A percentile compares a stretch with the other conserved stretches of the same genome.
phyloP scores from a whole-genome alignment of 2,888 invertebrate genomes.

The Taenaris catops region DNA sequence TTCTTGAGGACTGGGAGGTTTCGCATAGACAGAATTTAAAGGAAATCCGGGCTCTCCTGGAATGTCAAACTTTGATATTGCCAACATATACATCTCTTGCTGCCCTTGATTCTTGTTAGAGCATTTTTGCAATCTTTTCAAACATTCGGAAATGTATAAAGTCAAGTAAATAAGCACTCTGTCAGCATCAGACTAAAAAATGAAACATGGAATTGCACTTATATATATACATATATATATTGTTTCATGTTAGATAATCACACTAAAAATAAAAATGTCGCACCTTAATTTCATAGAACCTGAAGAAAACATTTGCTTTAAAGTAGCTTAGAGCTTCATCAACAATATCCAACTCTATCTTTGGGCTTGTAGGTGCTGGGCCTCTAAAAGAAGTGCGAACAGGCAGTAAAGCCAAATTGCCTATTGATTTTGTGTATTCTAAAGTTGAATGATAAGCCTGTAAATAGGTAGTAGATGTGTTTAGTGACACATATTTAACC shows the following conservation, averaged over 20 bases:
- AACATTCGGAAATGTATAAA: constrained; percentile 97
- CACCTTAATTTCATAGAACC: constrained; percentile 99
- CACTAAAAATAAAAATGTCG: constrained; percentile 3
- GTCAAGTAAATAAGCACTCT: constrained; percentile 98
- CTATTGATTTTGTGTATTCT: constrained; percentile 86
- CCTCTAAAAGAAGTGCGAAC: constrained; percentile 94
- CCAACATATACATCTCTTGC: constrained; percentile 98
- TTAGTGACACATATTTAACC: too few relatives aligned
- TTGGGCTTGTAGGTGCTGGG: constrained; percentile 87
- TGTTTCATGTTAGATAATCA: neutral
- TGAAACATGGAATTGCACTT: constrained; percentile 10
- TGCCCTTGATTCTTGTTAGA: constrained; percentile 92
- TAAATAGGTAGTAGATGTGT: constrained; percentile 11
- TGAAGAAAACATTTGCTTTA: constrained; percentile 99
- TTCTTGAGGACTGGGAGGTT: constrained; percentile 88
- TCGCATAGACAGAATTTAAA: constrained; percentile 96
- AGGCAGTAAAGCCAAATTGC: constrained; percentile 96
- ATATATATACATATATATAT: too few relatives aligned
- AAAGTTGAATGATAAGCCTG: constrained; percentile 98
- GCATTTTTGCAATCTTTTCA: constrained; percentile 96
- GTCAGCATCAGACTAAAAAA: constrained; percentile 94
- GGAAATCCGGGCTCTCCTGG: constrained; percentile 98
- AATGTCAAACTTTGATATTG: constrained; percentile 96
- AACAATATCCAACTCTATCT: constrained; percentile 92
- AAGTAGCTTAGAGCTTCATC: constrained; percentile 98